Percentiles rank a stretch among this genome's conserved stretches.
phyloP scores from a whole-genome alignment of 2,888 invertebrate species.

The Monoplex corrugatus region DNA sequence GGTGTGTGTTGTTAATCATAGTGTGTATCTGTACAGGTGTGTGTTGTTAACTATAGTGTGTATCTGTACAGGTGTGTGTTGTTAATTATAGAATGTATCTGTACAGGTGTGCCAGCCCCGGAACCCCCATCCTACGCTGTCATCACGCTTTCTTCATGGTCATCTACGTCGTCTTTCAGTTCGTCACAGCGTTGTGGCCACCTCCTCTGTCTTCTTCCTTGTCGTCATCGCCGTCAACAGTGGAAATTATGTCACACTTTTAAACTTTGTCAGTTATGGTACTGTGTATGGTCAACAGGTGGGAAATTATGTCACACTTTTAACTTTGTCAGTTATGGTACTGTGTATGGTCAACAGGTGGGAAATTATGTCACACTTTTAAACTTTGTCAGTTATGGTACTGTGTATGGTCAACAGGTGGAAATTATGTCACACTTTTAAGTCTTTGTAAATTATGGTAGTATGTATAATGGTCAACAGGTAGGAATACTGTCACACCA shows the following conservation, averaged over 20 bases:
- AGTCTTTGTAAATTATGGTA: background rate
- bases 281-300: too few species aligned
- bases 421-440: constrained; percentile 10
- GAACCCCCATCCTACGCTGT: constrained; percentile 69
- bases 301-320: constrained; percentile 46
- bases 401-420: too few species aligned
- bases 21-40: background rate
- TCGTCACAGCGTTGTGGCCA: constrained; percentile 74
- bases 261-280: too few species aligned
- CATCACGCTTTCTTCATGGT: constrained; percentile 77
- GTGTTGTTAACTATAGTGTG: too few species aligned
- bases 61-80: background rate
- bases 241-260: constrained; percentile 37
- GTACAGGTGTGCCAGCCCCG: constrained; percentile 68
- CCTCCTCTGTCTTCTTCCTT: constrained; percentile 77
- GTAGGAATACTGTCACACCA: too few species aligned
- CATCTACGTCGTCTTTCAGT: constrained; percentile 77
- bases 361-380: constrained; percentile 37
- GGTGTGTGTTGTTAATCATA: too few species aligned
- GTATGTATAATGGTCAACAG: too few species aligned
- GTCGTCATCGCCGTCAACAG: constrained; percentile 75
- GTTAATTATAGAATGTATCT: too few species aligned
- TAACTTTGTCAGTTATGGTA: too few species aligned
- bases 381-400: too few species aligned
- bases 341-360: too few species aligned